phyloP scores from a whole-genome alignment of 2,113 vertebrate species.

The Mixornis gularis region DNA sequence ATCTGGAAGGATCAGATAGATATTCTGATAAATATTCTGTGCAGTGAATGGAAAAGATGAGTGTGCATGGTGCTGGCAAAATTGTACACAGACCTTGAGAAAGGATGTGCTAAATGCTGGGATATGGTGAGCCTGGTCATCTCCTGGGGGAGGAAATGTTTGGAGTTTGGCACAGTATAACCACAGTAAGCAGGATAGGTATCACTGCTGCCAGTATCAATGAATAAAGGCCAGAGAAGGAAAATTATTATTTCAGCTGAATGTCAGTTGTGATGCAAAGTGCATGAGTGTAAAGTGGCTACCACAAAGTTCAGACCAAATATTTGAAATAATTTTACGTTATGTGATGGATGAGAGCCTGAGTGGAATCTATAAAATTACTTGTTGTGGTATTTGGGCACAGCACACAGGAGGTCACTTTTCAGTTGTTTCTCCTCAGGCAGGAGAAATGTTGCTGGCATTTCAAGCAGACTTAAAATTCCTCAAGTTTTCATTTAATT shows the following conservation, averaged over 20 bases:
- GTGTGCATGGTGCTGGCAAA: background rate
- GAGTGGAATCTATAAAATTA: background rate
- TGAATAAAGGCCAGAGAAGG: background rate
- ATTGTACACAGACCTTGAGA: background rate
- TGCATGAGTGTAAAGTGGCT: background rate
- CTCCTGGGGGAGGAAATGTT: background rate
- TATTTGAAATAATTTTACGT: background rate
- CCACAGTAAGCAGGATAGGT: background rate
- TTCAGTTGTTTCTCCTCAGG: background rate
- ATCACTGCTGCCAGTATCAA: background rate
- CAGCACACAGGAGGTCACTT: background rate
- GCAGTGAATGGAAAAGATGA: background rate
- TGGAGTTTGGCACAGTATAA: background rate
- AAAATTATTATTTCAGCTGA: background rate
- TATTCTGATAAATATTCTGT: background rate
- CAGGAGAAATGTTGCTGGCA: rapidly evolving
- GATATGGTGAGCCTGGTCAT: background rate
- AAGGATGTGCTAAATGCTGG: rapidly evolving
- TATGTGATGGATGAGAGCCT: background rate
- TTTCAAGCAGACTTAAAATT: background rate
- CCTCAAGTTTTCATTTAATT: background rate
- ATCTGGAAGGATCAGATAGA: background rate
- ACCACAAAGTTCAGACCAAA: background rate
- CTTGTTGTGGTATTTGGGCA: background rate
- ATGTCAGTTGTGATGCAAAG: background rate